Evolutionary conservation across 2,888 invertebrate species (phyloP), one percentile per base, ranked within the genome.

Genomic region (Leuctra nigra): DNA sequence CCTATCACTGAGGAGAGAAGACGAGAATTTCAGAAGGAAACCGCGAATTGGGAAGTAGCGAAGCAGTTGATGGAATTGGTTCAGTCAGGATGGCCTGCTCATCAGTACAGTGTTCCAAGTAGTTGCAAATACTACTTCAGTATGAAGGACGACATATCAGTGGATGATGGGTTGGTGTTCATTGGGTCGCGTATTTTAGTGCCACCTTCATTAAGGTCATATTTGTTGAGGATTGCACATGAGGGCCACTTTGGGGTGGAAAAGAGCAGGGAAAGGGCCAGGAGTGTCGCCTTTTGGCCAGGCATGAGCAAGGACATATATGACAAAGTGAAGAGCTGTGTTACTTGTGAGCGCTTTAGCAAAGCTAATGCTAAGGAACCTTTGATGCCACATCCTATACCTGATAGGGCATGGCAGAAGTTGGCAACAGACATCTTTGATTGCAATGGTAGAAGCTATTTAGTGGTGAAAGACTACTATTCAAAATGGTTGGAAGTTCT

Each of bases 231-330:
- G 22, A 13, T 48, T 20, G 4, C 48, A 9, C 55, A 55, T 18
- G 48, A 55, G 18, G 48, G 55, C 1, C 55, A 55, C 33, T 16
- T 48, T n/a, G 55, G 55, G 16, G 36, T 55, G 13, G 48, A 29
- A 36, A 55, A 36, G 35, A 20, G 20, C 22, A 55, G 23, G 35
- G 23, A 11, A 1, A 16, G 55, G n/a, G 36, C 55, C 16, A 2
- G 55, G 16, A 9, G 33, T 9, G 36, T 47, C 3, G 35, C 38
- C 1, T 53, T 23, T 18, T 55, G 48, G 55, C 55, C 55, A 13
- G 47, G 47, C 3, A 55, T 55, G 35, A 16, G 64, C 52, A 24
- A 3, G 13, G 65, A 68, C 20, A 65, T 70, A 36, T 64, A 67
- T 48, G 29, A 64, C 2, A 23, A 50, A n/a, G 54, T 61, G 25